A percentile compares a stretch with the other conserved stretches of the same genome.
Conservation (phyloP, 2,797 vertebrate genomes). For the Dicrostonyx torquatus region DNA sequence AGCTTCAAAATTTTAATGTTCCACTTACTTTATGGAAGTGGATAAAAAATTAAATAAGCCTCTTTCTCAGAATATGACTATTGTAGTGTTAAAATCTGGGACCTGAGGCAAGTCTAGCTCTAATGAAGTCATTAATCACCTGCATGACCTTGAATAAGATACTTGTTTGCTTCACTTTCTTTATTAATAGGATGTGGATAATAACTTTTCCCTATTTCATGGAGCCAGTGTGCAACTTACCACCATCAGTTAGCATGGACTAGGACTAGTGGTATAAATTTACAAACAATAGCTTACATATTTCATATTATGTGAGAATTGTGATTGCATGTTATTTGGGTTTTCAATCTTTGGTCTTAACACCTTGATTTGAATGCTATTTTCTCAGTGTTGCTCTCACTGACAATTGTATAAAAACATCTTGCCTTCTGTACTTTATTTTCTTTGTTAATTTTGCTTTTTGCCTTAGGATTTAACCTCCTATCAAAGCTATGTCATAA, state of each 20-base stretch:
- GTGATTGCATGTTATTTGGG: neutral
- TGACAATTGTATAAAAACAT: neutral
- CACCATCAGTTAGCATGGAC: neutral
- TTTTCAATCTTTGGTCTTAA: neutral
- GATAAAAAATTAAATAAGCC: neutral
- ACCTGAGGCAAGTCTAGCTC: neutral
- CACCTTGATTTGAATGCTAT: neutral
- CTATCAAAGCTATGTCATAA: neutral
- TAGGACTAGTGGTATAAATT: neutral
- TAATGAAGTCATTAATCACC: neutral
- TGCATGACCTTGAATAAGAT: neutral
- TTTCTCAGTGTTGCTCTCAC: neutral
- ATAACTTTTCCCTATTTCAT: neutral
- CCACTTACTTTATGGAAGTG: neutral
- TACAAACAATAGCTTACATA: neutral
- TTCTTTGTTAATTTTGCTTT: neutral
- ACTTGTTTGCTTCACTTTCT: neutral
- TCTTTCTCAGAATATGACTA: neutral
- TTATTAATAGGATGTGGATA: neutral
- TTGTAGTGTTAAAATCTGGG: neutral
- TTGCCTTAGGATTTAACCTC: neutral
- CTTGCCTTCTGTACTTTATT: neutral
- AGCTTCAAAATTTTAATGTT: neutral
- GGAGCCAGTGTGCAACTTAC: neutral
- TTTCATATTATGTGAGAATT: neutral